Conservation (phyloP, 1,140 invertebrate species). For the Drosophila kepulauana region DNA sequence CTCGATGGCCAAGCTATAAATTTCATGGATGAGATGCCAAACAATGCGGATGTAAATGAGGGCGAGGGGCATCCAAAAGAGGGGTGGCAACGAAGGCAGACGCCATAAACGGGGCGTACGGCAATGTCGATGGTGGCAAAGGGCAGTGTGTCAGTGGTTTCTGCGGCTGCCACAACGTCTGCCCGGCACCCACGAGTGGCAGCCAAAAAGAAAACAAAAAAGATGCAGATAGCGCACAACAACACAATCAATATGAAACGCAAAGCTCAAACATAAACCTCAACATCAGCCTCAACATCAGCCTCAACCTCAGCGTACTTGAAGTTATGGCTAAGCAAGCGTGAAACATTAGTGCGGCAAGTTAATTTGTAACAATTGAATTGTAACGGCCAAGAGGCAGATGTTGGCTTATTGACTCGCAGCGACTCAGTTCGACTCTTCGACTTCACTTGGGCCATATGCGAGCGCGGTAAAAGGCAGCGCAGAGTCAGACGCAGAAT, state of each 20-base stretch:
- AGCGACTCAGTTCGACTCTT: not conserved
- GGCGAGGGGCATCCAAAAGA: not conserved
- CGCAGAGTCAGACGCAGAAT: slow-evolving; percentile 56
- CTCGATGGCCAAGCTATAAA: slow-evolving; percentile 49
- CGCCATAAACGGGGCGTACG: slow-evolving; percentile 33
- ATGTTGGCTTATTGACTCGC: slow-evolving; percentile 8
- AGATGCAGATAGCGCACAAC: slow-evolving; percentile 35
- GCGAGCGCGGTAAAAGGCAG: slow-evolving; percentile 56
- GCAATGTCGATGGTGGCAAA: slow-evolving; percentile 58
- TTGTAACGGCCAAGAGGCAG: slow-evolving; percentile 63
- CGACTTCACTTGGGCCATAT: slow-evolving; percentile 11
- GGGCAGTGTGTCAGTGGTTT: slow-evolving; percentile 75
- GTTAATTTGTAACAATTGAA: slow-evolving; percentile 81
- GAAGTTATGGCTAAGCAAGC: slow-evolving; percentile 45
- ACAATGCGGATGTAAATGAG: slow-evolving; percentile 81
- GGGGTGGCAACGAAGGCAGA: not conserved
- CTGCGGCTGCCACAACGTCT: slow-evolving; percentile 32
- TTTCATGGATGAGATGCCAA: slow-evolving; percentile 51
- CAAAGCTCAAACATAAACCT: not conserved
- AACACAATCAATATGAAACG: slow-evolving; percentile 12
- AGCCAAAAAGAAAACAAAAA: not conserved
- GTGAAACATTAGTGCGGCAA: slow-evolving; percentile 76
- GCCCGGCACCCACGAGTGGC: slow-evolving; percentile 36
- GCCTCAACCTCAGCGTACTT: slow-evolving; percentile 6
- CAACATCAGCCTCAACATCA: not conserved